phyloP scores from a whole-genome alignment of 1,140 invertebrate species.

The Hormaphis cornu region DNA sequence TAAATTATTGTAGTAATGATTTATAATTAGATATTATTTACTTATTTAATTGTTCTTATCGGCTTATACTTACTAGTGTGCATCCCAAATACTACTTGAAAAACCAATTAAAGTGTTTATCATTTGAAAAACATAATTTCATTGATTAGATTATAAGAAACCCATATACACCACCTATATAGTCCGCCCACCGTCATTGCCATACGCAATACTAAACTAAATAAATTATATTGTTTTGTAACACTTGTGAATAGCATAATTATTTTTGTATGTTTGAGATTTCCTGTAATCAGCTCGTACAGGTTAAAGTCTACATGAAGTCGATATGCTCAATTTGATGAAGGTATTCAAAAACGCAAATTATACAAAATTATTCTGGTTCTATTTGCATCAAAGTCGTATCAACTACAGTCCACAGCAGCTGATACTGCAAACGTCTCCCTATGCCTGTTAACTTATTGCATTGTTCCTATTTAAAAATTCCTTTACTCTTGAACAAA shows the following conservation, averaged over 20 bases:
- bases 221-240: slow-evolving; percentile 1
- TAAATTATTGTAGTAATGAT: slow-evolving; percentile 4
- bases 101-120: slow-evolving; percentile 30
- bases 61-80: neutral
- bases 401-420: too few relatives aligned
- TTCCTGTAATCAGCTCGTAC: neutral
- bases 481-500: too few relatives aligned
- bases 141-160: slow-evolving; percentile 18
- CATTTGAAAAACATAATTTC: slow-evolving; percentile 19
- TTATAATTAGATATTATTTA: slow-evolving; percentile 31
- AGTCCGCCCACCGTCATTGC: neutral
- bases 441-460: too few relatives aligned
- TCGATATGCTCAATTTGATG: too few relatives aligned
- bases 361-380: too few relatives aligned
- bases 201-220: neutral
- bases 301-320: slow-evolving; percentile 17
- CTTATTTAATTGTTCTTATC: slow-evolving; percentile 32
- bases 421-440: too few relatives aligned
- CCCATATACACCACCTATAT: neutral
- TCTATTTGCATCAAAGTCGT: too few relatives aligned
- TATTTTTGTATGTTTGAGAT: neutral
- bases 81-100: slow-evolving; percentile 26
- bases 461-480: too few relatives aligned
- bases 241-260: neutral
- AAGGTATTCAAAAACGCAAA: too few relatives aligned